Evolutionary conservation across 2,113 vertebrate species (phyloP).

Genomic region (Dasypus novemcinctus): DNA sequence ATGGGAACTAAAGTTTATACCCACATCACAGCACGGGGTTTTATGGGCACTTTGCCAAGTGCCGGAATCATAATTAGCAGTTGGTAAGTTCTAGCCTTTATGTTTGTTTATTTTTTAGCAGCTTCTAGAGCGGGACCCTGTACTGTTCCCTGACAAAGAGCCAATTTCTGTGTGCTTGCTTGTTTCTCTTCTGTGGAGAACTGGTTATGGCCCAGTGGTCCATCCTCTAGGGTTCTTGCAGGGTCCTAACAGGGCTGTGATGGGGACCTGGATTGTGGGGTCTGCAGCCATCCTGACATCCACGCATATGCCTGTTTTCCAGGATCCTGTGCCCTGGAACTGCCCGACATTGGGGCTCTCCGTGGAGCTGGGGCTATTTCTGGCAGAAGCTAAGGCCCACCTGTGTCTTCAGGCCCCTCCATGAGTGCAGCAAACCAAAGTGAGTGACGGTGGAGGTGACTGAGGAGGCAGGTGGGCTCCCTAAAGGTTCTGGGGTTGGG

Average conservation of each 20-base stretch:
- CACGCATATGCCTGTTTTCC: background rate
- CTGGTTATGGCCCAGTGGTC: background rate
- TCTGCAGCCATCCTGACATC: background rate
- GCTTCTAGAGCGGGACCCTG: background rate
- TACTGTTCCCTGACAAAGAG: background rate
- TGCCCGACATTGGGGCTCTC: slow-evolving; percentile 16
- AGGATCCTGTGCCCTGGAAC: slow-evolving; percentile 39
- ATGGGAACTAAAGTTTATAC: background rate
- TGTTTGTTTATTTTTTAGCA: background rate
- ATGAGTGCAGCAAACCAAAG: slow-evolving; percentile 60
- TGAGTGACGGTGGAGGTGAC: slow-evolving; percentile 30
- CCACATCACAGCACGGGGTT: background rate
- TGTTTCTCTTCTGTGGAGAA: background rate
- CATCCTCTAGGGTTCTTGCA: background rate
- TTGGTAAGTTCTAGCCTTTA: background rate
- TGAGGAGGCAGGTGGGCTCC: background rate
- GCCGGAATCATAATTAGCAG: background rate
- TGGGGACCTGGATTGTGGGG: background rate
- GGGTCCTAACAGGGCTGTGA: background rate
- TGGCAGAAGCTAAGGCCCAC: background rate
- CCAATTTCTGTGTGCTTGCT: background rate
- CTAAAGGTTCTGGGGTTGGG: background rate
- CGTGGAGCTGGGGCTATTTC: slow-evolving; percentile 37
- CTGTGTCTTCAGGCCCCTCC: background rate
- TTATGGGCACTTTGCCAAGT: background rate